Base-by-base conservation (phyloP, 2,888 invertebrate species). In the Drosophila algonquin region DNA sequence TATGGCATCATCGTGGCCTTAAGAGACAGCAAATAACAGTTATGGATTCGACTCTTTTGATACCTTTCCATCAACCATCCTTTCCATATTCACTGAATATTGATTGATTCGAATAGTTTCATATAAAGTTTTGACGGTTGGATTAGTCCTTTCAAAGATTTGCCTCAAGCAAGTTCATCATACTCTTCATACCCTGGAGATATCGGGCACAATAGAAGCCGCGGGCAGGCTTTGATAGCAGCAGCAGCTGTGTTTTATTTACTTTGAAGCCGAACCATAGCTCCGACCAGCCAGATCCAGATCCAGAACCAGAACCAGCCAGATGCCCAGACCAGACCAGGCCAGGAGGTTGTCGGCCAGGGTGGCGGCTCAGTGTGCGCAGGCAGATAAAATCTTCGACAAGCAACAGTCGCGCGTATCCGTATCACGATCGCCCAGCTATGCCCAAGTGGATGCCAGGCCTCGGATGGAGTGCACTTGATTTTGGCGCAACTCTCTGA, bases 331-430 rank as follows among this genome's bases (percentile, higher is more conserved):
- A 32, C 35, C 9, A 32, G 32, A 32, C 10, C 32, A 1, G 50
- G 69, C 47, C 12, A 24, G n/a, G 44, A 50, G 48, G 18, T 12
- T 18, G 18, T 1, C 18, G 18, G 18, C 18, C 18, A 18, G 21
- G 55, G 50, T 35, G 58, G 57, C 14, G 55, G 60, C 60, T 67
- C 18, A 69, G 51, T 73, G 75, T 63, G 69, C 48, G 84, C 73
- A 69, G 58, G 59, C 68, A 86, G 83, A 83, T 83, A 83, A 83
- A 76, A 83, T 88, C 83, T 88, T 76, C 51, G 75, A 72, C 74
- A 74, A 63, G 50, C 67, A 69, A 57, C 69, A 51, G 69, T 56
- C 69, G 56, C 72, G 35, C 72, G 35, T 71, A 61, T 69, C 61
- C 50, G 72, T 73, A 64, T 72, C 67, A 67, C 56, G 67, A 67